These are phyloP conservation scores for Neogale vison DNA, from an alignment of 2,113 vertebrate genomes.

Conservation along the genomic window DNA sequence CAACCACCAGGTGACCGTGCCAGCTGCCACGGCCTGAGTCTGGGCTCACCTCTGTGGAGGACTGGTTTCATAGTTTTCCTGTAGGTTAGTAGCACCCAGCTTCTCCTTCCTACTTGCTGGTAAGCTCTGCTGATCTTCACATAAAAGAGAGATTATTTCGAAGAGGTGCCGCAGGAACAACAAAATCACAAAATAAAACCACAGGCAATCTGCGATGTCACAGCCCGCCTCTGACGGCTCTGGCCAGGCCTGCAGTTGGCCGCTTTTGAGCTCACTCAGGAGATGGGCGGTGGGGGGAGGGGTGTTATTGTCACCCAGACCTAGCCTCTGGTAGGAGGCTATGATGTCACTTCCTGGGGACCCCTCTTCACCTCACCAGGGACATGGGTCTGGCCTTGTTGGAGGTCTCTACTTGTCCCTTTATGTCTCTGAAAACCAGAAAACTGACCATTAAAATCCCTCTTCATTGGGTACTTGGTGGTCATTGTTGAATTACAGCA, in stretches of 20 bases:
- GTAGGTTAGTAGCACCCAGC: neutral
- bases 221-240: accelerated
- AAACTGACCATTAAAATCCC: neutral
- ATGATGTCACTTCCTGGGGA: neutral
- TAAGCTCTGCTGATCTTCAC: neutral
- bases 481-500: neutral
- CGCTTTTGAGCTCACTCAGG: neutral
- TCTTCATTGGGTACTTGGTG: neutral
- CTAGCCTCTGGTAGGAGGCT: neutral
- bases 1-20: accelerated
- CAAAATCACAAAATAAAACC: neutral
- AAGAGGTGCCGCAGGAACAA: neutral
- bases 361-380: neutral
- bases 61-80: neutral
- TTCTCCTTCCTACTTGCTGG: slow-evolving; percentile 3
- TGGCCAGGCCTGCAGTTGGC: neutral
- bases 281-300: accelerated
- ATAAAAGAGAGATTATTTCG: neutral
- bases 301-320: neutral
- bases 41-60: accelerated
- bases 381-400: neutral
- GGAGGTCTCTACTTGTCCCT: neutral
- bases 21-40: accelerated
- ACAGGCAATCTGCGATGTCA: neutral
- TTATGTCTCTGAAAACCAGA: neutral